phyloP scores from a whole-genome alignment of 2,113 vertebrate species.

The Prolemur simus region DNA sequence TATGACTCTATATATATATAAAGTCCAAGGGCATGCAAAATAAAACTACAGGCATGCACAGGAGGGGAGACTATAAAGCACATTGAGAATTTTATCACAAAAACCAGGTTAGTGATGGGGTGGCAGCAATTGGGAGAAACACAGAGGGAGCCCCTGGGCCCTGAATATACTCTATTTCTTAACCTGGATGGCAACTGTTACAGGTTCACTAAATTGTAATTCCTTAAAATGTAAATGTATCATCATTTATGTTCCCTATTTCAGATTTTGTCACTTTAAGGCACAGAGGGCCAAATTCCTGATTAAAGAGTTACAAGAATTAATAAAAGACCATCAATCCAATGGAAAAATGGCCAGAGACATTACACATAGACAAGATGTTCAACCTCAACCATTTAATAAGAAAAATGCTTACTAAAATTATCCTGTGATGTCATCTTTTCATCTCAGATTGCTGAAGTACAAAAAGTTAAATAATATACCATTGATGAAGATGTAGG shows the following conservation, averaged over 20 bases:
- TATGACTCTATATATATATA: too few species aligned
- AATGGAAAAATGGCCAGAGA: not conserved
- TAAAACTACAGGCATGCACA: not conserved
- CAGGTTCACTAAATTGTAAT: not conserved
- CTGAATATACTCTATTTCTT: not conserved
- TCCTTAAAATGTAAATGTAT: not conserved
- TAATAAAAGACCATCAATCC: not conserved
- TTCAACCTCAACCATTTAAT: not conserved
- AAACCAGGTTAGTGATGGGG: not conserved
- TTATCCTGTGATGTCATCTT: not conserved
- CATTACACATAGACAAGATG: not conserved
- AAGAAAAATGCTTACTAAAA: not conserved
- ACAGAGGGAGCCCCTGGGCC: not conserved
- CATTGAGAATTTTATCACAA: not conserved
- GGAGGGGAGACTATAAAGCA: not conserved
- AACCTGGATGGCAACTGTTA: not conserved
- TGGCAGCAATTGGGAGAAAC: not conserved
- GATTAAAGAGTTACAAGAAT: not conserved
- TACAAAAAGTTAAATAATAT: not conserved
- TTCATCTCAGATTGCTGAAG: not conserved
- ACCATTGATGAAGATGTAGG: not conserved
- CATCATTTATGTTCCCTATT: not conserved
- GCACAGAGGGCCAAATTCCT: not conserved
- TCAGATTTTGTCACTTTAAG: not conserved
- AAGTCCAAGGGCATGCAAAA: not conserved